A percentile compares a stretch with the other conserved stretches of the same genome.
Evolutionary conservation across 2,113 vertebrate species (phyloP).

Genomic region (Actenoides hombroni): DNA sequence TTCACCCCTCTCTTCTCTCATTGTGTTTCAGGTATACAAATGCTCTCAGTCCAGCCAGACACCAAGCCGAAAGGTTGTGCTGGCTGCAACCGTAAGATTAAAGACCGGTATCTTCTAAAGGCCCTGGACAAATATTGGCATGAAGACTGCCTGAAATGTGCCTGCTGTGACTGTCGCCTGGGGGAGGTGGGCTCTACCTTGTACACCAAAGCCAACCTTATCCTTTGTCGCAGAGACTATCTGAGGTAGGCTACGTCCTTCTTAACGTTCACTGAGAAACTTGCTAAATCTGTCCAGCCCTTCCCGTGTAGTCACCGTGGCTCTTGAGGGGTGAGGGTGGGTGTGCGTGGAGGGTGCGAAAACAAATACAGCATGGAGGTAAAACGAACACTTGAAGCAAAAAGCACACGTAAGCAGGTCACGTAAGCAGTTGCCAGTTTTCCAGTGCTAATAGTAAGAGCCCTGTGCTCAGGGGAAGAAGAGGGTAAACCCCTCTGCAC

Average conservation of each 20-base stretch:
- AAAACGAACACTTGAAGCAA: not conserved
- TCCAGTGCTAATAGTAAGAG: not conserved
- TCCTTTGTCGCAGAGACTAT: conserved; percentile 96
- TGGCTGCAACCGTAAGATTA: conserved; percentile 99
- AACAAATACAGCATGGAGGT: not conserved
- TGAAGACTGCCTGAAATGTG: conserved; percentile 97
- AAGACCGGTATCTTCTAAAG: conserved; percentile 97
- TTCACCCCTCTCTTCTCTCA: not conserved
- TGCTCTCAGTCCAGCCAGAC: conserved; percentile 99
- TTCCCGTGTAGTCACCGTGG: rapidly evolving
- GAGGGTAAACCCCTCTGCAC: rapidly evolving
- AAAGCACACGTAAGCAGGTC: rapidly evolving
- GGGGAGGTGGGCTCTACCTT: conserved; percentile 98
- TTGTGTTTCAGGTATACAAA: conserved; percentile 90
- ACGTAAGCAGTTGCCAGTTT: not conserved
- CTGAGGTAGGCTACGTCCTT: conserved; percentile 83
- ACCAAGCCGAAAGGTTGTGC: conserved; percentile 99
- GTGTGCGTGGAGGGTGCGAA: not conserved
- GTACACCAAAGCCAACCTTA: conserved; percentile 99
- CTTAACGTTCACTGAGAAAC: not conserved
- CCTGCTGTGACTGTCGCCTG: conserved; percentile 95
- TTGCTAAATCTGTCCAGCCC: not conserved
- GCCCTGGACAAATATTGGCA: conserved; percentile 99
- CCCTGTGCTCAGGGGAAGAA: not conserved
- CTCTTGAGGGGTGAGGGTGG: not conserved